These are phyloP conservation scores for Enteromius anoplus DNA, from an alignment of 2,797 vertebrate species.

Conservation along the genomic window DNA sequence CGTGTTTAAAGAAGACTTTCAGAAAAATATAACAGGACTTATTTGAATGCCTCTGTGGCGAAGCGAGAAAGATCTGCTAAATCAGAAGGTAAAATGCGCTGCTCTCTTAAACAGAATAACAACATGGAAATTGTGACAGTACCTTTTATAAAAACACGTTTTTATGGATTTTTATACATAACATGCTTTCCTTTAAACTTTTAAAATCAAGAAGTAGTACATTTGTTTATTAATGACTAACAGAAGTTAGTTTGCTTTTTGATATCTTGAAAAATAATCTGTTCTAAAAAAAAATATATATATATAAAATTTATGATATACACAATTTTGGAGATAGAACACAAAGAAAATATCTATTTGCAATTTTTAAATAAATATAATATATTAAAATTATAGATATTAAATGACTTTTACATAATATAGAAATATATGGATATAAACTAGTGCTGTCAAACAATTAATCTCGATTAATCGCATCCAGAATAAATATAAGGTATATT, in stretches of 20 bases:
- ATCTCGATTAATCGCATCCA: no score
- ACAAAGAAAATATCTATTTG: no score
- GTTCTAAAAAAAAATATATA: no score
- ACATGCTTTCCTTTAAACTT: background rate
- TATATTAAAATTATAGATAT: background rate
- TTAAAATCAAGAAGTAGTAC: background rate
- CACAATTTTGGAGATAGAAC: background rate
- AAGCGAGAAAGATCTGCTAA: background rate
- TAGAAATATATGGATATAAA: background rate
- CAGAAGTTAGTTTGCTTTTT: no score
- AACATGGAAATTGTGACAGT: background rate
- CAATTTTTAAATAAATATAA: no score
- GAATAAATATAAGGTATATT: no score
- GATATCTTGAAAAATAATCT: no score
- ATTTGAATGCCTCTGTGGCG: background rate
- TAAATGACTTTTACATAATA: background rate
- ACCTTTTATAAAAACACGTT: no score
- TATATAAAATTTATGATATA: background rate
- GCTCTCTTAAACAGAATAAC: background rate
- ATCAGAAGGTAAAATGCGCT: no score
- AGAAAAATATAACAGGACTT: background rate
- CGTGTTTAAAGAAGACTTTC: background rate
- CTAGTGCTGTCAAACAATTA: no score
- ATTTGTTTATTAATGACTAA: background rate
- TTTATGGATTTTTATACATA: no score